Evolutionary conservation across 2,888 invertebrate genomes (phyloP).

Genomic region (Sphaerophoria taeniata): DNA sequence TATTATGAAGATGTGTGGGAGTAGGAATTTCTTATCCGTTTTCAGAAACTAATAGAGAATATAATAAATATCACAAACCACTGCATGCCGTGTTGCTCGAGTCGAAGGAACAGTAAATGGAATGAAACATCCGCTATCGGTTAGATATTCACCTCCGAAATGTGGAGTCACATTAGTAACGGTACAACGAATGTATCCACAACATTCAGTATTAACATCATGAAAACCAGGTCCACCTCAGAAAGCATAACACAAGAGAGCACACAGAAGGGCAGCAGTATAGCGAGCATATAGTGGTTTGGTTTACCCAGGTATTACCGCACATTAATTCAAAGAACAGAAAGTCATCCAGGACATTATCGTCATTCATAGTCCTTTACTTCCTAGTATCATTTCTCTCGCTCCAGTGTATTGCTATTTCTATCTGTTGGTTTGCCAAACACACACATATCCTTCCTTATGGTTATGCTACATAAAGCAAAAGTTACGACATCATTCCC

Average conservation of each 20-base stretch:
- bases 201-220: constrained; percentile 29
- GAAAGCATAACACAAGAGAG: not conserved
- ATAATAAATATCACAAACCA: constrained; percentile 67
- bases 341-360: constrained; percentile 68
- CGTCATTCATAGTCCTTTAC: constrained; percentile 52
- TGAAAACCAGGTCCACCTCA: constrained; percentile 19
- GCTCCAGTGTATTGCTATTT: not conserved
- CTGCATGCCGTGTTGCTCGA: no score
- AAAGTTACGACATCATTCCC: constrained; percentile 41
- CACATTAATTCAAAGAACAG: constrained; percentile 69
- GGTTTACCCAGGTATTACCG: constrained; percentile 67
- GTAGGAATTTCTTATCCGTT: constrained; percentile 65
- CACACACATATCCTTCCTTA: constrained; percentile 39
- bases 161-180: constrained; percentile 25
- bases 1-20: no score
- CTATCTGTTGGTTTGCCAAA: not conserved
- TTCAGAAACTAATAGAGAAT: constrained; percentile 64
- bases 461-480: constrained; percentile 41
- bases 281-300: constrained; percentile 35
- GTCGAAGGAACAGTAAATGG: not conserved
- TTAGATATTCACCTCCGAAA: constrained; percentile 42
- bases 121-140: constrained; percentile 32
- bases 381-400: not conserved
- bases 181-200: not conserved
- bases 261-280: constrained; percentile 9